Conservation (phyloP, 1,140 invertebrate species). For the Drosophila nasuta region DNA sequence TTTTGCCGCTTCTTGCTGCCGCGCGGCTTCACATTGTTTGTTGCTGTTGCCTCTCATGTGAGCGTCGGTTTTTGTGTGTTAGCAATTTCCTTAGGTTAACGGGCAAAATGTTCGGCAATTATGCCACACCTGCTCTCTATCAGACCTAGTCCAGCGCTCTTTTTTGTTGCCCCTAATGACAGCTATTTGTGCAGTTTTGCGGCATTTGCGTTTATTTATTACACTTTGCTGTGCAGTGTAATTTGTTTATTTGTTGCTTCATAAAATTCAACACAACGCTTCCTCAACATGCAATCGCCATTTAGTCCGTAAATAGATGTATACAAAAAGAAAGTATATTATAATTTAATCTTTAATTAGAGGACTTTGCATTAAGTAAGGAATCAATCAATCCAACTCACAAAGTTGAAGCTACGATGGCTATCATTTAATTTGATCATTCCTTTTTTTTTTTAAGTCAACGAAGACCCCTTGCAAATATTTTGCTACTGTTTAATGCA, state of each 20-base stretch:
- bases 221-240: slow-evolving; percentile 60
- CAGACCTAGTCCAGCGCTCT: slow-evolving; percentile 31
- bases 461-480: slow-evolving; percentile 41
- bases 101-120: slow-evolving; percentile 75
- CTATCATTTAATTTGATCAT: background rate
- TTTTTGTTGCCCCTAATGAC: slow-evolving; percentile 71
- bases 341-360: no score
- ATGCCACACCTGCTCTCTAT: slow-evolving; percentile 71
- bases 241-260: slow-evolving; percentile 76
- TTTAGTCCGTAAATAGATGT: background rate
- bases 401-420: no score
- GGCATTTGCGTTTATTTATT: slow-evolving; percentile 79
- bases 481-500: slow-evolving; percentile 54
- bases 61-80: slow-evolving; percentile 46
- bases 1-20: no score
- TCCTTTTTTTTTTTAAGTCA: slow-evolving; percentile 20
- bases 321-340: background rate
- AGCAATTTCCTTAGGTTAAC: slow-evolving; percentile 47
- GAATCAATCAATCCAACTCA: no score
- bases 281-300: slow-evolving; percentile 29
- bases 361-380: no score
- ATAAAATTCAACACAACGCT: slow-evolving; percentile 49
- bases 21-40: background rate
- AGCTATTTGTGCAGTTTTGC: slow-evolving; percentile 80
- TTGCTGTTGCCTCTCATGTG: slow-evolving; percentile 13